These are phyloP conservation scores for Glossosoma conforme DNA, from an alignment of 1,140 invertebrate species.

Conservation along the genomic window DNA sequence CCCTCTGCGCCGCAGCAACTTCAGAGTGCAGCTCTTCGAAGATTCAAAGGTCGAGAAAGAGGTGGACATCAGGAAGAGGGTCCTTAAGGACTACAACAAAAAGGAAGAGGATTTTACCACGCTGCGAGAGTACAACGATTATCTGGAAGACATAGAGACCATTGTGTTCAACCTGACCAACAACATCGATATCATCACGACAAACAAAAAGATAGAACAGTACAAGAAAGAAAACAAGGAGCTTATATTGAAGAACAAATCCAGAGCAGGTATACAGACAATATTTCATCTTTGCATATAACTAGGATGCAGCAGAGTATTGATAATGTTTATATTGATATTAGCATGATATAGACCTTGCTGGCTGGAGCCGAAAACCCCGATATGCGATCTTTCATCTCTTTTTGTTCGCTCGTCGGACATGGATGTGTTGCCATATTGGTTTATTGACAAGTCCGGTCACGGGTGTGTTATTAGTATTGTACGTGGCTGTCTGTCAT, in stretches of 20 bases:
- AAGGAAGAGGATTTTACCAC: slow-evolving; percentile 84
- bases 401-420: no score
- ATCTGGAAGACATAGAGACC: slow-evolving; percentile 86
- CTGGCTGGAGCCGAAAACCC: no score
- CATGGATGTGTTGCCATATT: no score
- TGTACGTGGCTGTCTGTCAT: no score
- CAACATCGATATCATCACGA: slow-evolving; percentile 84
- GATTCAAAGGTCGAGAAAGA: slow-evolving; percentile 96
- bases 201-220: slow-evolving; percentile 87
- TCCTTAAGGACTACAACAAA: slow-evolving; percentile 88
- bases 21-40: slow-evolving; percentile 93
- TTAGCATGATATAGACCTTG: no score
- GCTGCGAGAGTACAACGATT: slow-evolving; percentile 85
- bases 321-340: no score
- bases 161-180: slow-evolving; percentile 91
- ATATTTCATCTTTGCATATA: no score
- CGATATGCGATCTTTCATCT: no score
- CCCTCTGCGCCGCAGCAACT: slow-evolving; percentile 81
- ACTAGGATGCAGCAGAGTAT: no score
- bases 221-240: slow-evolving; percentile 94
- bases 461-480: no score
- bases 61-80: slow-evolving; percentile 87
- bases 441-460: no score
- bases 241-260: slow-evolving; percentile 82
- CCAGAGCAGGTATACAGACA: slow-evolving; percentile 59